Percentiles rank a stretch among this genome's conserved stretches.
phyloP scores from a whole-genome alignment of 2,888 invertebrate species.

The Agonopterix alstromeriana region DNA sequence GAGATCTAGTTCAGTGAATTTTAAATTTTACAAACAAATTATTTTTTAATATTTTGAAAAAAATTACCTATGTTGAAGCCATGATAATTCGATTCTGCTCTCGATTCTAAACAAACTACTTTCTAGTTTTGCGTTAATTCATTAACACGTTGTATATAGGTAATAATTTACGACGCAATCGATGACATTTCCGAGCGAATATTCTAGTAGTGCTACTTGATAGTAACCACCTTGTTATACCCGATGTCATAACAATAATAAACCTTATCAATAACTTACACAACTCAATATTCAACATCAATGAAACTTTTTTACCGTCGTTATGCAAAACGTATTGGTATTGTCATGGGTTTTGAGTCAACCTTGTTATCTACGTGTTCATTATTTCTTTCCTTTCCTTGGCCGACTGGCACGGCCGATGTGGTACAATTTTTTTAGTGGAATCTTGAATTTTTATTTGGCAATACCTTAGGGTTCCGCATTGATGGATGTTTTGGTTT shows the following conservation, averaged over 20 bases:
- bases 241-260: not conserved
- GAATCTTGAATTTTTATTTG: conserved; percentile 24
- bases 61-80: too few species aligned
- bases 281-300: conserved; percentile 6
- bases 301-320: conserved; percentile 9
- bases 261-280: not conserved
- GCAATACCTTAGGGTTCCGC: conserved; percentile 10
- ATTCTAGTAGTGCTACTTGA: too few species aligned
- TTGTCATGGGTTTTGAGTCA: conserved; percentile 11
- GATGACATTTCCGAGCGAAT: too few species aligned
- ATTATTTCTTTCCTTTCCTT: conserved; percentile 31
- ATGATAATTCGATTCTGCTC: too few species aligned
- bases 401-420: conserved; percentile 31
- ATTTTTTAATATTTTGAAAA: too few species aligned
- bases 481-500: too few species aligned
- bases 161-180: too few species aligned
- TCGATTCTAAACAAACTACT: too few species aligned
- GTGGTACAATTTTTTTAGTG: conserved; percentile 25
- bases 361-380: conserved; percentile 35
- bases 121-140: too few species aligned
- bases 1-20: too few species aligned
- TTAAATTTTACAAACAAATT: too few species aligned
- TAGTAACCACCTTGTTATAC: not conserved
- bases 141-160: too few species aligned
- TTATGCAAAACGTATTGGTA: conserved; percentile 1